Conservation (phyloP, 53 echinoderm and acorn worm genomes). For the Stichopus horrens region DNA sequence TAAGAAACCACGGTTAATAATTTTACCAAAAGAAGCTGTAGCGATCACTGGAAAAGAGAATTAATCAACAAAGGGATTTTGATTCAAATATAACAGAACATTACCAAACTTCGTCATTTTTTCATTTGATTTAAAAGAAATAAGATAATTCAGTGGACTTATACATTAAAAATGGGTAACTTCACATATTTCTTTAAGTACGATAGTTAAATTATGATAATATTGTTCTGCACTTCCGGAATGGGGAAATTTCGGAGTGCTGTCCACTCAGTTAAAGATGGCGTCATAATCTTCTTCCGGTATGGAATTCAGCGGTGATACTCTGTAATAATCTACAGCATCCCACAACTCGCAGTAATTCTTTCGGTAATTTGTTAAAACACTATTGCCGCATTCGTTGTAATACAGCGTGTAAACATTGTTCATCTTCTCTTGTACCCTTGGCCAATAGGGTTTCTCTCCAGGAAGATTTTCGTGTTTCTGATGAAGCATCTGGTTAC, state of each 20-base stretch:
- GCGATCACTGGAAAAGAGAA: too few species aligned
- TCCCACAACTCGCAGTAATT: constrained; percentile 40
- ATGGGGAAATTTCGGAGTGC: neutral
- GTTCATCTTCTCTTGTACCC: constrained; percentile 25
- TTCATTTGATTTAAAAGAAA: neutral
- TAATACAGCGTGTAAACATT: constrained; percentile 27
- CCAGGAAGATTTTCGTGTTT: constrained; percentile 30
- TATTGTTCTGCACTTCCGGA: too few species aligned
- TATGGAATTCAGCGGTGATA: constrained; percentile 31
- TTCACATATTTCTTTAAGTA: neutral
- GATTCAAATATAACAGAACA: too few species aligned
- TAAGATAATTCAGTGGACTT: neutral
- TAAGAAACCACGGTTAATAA: too few species aligned
- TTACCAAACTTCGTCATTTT: neutral
- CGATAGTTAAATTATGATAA: too few species aligned
- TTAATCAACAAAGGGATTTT: too few species aligned
- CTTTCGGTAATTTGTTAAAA: constrained; percentile 33
- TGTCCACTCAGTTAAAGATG: neutral
- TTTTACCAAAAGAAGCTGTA: too few species aligned
- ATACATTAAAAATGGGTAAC: neutral
- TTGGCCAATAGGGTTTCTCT: constrained; percentile 41
- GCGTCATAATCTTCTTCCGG: constrained; percentile 15
- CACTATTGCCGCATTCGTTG: constrained; percentile 45
- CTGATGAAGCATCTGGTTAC: neutral
- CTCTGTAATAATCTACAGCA: constrained; percentile 27